Conservation (phyloP, 2,888 invertebrate species). For the Tipula lateralis region DNA sequence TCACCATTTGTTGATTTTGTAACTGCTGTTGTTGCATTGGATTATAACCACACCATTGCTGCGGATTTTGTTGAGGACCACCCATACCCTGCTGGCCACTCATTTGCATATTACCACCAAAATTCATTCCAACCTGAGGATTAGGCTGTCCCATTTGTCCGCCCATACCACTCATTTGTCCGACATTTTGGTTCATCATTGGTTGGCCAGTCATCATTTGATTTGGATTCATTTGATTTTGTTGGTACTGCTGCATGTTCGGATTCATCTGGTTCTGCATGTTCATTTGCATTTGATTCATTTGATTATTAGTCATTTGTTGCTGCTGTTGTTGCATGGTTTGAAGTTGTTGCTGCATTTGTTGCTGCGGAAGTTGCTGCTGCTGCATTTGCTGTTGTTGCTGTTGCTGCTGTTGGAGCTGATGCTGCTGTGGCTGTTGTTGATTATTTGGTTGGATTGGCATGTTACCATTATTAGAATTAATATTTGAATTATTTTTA, state of each 20-base stretch:
- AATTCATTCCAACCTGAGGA: conserved; percentile 29
- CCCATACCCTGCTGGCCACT: conserved; percentile 35
- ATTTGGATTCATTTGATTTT: conserved; percentile 49
- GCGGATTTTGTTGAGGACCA: conserved; percentile 46
- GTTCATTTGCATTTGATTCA: conserved; percentile 48
- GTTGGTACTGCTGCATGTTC: conserved; percentile 49
- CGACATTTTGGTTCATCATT: conserved; percentile 38
- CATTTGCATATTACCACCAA: conserved; percentile 26
- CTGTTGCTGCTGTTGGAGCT: conserved; percentile 50
- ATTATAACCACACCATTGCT: conserved; percentile 44
- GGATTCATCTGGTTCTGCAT: conserved; percentile 46
- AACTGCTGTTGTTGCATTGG: conserved; percentile 39
- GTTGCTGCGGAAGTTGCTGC: conserved; percentile 41
- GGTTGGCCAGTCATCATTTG: conserved; percentile 52
- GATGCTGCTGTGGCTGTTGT: conserved; percentile 47
- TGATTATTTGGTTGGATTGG: conserved; percentile 39
- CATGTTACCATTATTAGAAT: conserved; percentile 41
- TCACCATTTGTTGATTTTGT: conserved; percentile 39
- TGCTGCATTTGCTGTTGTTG: conserved; percentile 55
- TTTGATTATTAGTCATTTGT: conserved; percentile 41
- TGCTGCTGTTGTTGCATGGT: conserved; percentile 39
- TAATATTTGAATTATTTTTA: conserved; percentile 38
- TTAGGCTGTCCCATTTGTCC: conserved; percentile 28
- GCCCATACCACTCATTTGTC: background rate
- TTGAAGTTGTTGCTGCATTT: conserved; percentile 40